Percentiles rank a stretch among this genome's conserved stretches.
Conservation (phyloP, 2,113 vertebrate species). For the Pan troglodytes region NHGRI_mPanTro3-v2.1_pri NC_072401.2:102296001-102296500, state of each 20-base stretch:
- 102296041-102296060: background rate
- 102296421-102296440: slow-evolving; percentile 4
- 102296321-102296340: background rate
- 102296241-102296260: background rate
- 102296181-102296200: slow-evolving; percentile 1
- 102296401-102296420: background rate
- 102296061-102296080: background rate
- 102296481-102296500: background rate
- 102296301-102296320: background rate
- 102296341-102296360: background rate
- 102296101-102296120: background rate
- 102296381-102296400: background rate
- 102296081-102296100: background rate
- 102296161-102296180: background rate
- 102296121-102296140: background rate
- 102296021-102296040: background rate
- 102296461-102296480: background rate
- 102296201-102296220: background rate
- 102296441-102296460: background rate
- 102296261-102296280: background rate
- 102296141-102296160: background rate
- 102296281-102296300: background rate
- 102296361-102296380: background rate
- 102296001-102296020: background rate
- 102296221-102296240: too few species aligned